These are phyloP conservation scores for Epicampocera succincta DNA, from an alignment of 2,888 invertebrate genomes.

Conservation along the genomic window DNA sequence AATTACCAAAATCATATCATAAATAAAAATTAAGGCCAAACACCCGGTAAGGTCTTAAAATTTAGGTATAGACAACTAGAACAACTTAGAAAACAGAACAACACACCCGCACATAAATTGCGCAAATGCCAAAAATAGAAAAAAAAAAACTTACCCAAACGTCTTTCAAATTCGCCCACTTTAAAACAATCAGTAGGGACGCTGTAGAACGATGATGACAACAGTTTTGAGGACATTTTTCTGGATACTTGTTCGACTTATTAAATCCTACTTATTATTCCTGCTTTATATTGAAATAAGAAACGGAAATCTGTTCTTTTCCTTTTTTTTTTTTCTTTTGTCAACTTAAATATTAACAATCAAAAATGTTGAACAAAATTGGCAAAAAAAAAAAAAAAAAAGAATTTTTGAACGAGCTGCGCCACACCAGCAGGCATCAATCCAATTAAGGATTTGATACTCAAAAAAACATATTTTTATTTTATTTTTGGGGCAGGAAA, in stretches of 20 bases:
- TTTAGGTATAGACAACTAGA: too few relatives aligned
- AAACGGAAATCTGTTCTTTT: slow-evolving; percentile 39
- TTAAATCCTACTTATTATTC: slow-evolving; percentile 46
- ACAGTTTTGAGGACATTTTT: slow-evolving; percentile 78
- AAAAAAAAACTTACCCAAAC: slow-evolving; percentile 83
- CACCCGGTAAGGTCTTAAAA: too few relatives aligned
- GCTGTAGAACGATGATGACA: slow-evolving; percentile 80
- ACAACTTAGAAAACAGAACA: too few relatives aligned
- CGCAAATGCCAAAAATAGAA: slow-evolving; percentile 66
- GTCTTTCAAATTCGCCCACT: slow-evolving; percentile 83
- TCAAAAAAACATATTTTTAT: slow-evolving; percentile 25
- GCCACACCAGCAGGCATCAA: slow-evolving; percentile 33
- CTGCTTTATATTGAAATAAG: slow-evolving; percentile 11
- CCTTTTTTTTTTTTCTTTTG: too few relatives aligned
- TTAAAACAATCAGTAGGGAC: slow-evolving; percentile 78
- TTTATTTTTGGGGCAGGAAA: slow-evolving; percentile 49
- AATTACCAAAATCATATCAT: too few relatives aligned
- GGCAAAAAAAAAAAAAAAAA: neutral
- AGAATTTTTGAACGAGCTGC: slow-evolving; percentile 7
- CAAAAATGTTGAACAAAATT: slow-evolving; percentile 52
- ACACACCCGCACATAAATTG: too few relatives aligned
- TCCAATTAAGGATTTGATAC: slow-evolving; percentile 58
- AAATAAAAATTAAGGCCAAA: too few relatives aligned
- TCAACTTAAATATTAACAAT: slow-evolving; percentile 20
- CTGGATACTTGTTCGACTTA: slow-evolving; percentile 10